A percentile compares a stretch with the other conserved stretches of the same genome.
phyloP scores from a whole-genome alignment of 2,797 vertebrate species.

The Tokudaia muenninki region DNA sequence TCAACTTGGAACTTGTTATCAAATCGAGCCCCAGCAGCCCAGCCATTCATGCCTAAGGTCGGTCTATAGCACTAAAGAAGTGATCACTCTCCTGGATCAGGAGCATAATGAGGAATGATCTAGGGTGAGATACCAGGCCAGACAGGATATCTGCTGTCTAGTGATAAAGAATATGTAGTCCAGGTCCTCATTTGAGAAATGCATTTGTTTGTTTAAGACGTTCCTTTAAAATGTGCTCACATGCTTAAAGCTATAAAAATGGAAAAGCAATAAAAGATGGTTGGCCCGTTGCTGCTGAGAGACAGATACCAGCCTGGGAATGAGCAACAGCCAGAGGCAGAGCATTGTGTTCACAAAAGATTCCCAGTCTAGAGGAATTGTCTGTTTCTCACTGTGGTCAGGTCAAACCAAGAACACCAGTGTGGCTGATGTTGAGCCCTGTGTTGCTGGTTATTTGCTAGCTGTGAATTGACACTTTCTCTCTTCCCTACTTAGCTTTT shows the following conservation, averaged over 20 bases:
- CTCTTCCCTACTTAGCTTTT: background rate
- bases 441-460: background rate
- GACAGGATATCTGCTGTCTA: background rate
- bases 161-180: background rate
- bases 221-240: conserved; percentile 15
- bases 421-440: background rate
- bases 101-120: background rate
- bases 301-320: background rate
- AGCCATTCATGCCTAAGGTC: background rate
- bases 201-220: background rate
- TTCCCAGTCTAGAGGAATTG: background rate
- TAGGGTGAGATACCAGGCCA: background rate
- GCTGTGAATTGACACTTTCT: background rate
- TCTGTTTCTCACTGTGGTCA: background rate
- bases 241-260: conserved; percentile 12
- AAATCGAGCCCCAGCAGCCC: background rate
- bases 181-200: background rate
- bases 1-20: background rate
- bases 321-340: background rate
- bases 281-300: background rate
- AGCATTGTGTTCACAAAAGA: background rate
- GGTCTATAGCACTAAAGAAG: background rate
- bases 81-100: background rate
- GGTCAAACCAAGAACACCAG: background rate
- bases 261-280: conserved; percentile 9